Evolutionary conservation across 2,888 invertebrate species (phyloP).

Genomic region (Actias luna): DNA sequence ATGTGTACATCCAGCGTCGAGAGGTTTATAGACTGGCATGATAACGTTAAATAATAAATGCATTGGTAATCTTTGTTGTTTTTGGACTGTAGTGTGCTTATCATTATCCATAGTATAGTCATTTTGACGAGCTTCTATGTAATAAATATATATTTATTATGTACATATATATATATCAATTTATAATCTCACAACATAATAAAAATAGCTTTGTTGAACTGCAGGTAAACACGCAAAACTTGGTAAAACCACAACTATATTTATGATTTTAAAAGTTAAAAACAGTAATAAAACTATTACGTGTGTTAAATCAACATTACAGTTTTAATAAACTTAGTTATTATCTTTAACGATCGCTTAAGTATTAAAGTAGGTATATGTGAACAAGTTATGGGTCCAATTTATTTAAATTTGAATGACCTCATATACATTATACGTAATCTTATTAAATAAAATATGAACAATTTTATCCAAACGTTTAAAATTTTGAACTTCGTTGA

Average conservation of each 20-base stretch:
- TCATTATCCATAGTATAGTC: too few species aligned
- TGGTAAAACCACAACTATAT: constrained; percentile 37
- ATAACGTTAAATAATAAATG: too few species aligned
- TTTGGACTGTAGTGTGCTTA: too few species aligned
- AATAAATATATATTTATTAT: too few species aligned
- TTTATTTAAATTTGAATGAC: not conserved
- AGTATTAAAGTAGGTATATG: not conserved
- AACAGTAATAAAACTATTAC: constrained; percentile 49
- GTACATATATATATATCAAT: too few species aligned
- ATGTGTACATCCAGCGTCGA: too few species aligned
- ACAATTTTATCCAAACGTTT: not conserved
- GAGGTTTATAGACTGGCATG: too few species aligned
- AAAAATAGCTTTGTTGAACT: not conserved
- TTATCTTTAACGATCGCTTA: not conserved
- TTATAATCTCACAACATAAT: not conserved
- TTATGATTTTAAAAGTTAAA: constrained; percentile 43
- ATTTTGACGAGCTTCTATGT: too few species aligned
- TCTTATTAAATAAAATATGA: not conserved
- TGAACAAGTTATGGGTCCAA: not conserved
- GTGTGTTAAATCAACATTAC: constrained; percentile 46
- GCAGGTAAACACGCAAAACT: constrained; percentile 26
- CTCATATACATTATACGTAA: not conserved
- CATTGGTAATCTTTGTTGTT: too few species aligned
- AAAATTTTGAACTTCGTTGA: not conserved
- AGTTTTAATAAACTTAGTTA: constrained; percentile 38